Evolutionary conservation across 2,113 vertebrate genomes (phyloP), one percentile per base, ranked within the genome.

Genomic region (Phaetusa simplex): DNA sequence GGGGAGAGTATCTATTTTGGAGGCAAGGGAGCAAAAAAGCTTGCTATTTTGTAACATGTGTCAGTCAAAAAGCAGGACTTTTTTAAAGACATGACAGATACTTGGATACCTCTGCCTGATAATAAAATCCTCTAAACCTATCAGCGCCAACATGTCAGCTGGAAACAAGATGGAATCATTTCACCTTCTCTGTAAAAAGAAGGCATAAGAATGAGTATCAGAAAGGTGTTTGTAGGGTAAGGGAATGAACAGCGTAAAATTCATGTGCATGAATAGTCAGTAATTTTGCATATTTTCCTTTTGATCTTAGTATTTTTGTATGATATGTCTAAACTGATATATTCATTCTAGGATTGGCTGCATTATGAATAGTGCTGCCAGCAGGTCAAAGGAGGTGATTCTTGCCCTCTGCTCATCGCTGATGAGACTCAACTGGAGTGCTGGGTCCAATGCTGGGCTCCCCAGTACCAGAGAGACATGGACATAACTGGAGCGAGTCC

Each of bases 71-170:
- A 32, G 1, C 29, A 85, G 53, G 38, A 38, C 24, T 21, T 61
- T 36, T 69, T 43, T 3, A 49, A 77, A 88, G 70, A 65, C n/a
- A 85, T 87, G 93, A 85, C 87, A 93, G 59, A 89, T 92, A 58
- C 62, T 95, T 94, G 93, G 94, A 79, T 80, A 53, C 38, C 13
- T 84, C 87, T 93, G 36, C 66, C 22, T 87, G 53, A 34, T 77
- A 84, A 82, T 67, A 42, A 91, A 88, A 76, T 43, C 67, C 34
- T 82, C 23, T 38, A 32, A 36, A 76, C 49, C 43, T 62, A 43
- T 36, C 89, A 92, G 34, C 0, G 4, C 86, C 83, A 84, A 71
- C 5, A 40, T n/a, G 42, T 80, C 19, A 9, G 20, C 40, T 83
- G 69, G 55, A 71, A 59, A 69, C 19, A 89, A 53, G 32, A 56